Evolutionary conservation across 2,797 vertebrate genomes (phyloP), one percentile per base, ranked within the genome.

Genomic region (Benthosema pterotum): DNA sequence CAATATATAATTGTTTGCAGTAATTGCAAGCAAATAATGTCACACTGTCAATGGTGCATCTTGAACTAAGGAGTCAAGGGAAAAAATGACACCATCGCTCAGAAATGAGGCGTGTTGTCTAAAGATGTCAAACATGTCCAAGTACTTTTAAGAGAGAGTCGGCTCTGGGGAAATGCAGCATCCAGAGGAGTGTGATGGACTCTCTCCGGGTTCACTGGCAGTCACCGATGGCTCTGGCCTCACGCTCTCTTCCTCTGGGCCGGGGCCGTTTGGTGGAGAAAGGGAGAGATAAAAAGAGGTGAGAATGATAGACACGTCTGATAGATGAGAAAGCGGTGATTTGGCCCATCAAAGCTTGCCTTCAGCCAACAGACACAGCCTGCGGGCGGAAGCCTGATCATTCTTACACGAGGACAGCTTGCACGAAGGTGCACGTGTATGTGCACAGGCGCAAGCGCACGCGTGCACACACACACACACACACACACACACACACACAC

Each of bases 331-430:
- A n/a, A 78, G 77, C 76, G 72, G 80, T 79, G 79, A 83, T 90
- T 88, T 83, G 80, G 74, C 70, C 85, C 84, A 84, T 90, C 82
- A 86, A 85, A 90, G 85, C 59, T 72, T 69, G 75, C 65, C 79
- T 77, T 80, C 83, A 78, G 83, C 83, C 82, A 84, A 85, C 83
- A 88, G 85, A 88, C 83, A 85, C 76, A 80, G 87, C 84, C 86
- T 77, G 80, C 61, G 82, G 82, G 84, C 80, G 64, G 67, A 80
- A 71, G 63, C 67, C 60, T 60, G 78, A 87, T 85, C 82, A 72
- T 69, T 57, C 81, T 62, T 54, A 52, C 56, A 25, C 22, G 16
- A 55, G 55, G 52, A 72, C 60, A 60, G 6, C 58, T 54, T 57
- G 65, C 19, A 60, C 54, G 58, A 48, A 53, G 11, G 32, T 50